Conservation (phyloP, 2,888 invertebrate species). For the Coleophora flavipennella region DNA sequence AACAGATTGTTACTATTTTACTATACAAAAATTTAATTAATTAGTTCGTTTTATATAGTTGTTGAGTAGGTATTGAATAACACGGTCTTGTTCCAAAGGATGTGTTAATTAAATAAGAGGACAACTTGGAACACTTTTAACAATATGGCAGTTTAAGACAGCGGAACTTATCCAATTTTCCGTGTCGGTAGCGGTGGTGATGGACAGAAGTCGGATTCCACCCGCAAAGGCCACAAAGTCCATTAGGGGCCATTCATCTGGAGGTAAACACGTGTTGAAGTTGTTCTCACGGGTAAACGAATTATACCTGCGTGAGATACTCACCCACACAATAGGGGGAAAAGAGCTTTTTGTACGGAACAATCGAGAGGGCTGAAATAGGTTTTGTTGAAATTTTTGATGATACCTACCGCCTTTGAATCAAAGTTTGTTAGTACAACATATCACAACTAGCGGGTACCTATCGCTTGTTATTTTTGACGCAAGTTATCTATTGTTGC, state of each 20-base stretch:
- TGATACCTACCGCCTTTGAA: too few relatives aligned
- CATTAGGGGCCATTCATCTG: constrained; percentile 60
- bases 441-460: too few relatives aligned
- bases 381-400: neutral
- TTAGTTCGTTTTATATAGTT: constrained; percentile 8
- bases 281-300: constrained; percentile 65
- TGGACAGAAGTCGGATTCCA: neutral
- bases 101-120: too few relatives aligned
- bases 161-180: too few relatives aligned
- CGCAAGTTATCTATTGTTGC: too few relatives aligned
- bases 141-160: too few relatives aligned
- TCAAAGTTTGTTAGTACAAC: too few relatives aligned
- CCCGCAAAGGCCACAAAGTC: constrained; percentile 31
- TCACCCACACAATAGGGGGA: constrained; percentile 5
- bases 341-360: constrained; percentile 18
- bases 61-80: too few relatives aligned
- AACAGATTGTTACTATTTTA: constrained; percentile 37
- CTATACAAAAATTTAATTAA: constrained; percentile 15
- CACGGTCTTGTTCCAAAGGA: too few relatives aligned
- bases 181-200: too few relatives aligned
- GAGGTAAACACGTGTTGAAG: constrained; percentile 60
- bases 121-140: too few relatives aligned
- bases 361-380: constrained; percentile 8
- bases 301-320: constrained; percentile 38
- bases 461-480: too few relatives aligned